A percentile compares a stretch with the other conserved stretches of the same genome.
phyloP scores from a whole-genome alignment of 2,113 vertebrate species.

The Clarias gariepinus region DNA sequence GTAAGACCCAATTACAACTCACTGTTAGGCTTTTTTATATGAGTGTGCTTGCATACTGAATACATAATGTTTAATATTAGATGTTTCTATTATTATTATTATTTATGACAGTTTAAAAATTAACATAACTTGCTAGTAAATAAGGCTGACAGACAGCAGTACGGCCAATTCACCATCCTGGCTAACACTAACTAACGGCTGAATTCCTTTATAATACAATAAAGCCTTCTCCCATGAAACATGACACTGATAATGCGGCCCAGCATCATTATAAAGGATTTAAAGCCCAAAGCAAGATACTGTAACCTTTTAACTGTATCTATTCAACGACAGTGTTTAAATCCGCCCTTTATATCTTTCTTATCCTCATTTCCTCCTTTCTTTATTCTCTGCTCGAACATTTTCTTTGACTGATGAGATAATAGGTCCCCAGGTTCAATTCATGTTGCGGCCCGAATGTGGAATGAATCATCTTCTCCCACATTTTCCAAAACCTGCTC shows the following conservation, averaged over 20 bases:
- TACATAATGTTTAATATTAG: not conserved
- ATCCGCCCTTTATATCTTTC: conserved; percentile 2
- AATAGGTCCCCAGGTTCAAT: conserved; percentile 74
- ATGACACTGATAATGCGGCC: not conserved
- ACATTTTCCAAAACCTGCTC: conserved; percentile 78
- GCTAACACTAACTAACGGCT: not conserved
- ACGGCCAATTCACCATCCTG: not conserved
- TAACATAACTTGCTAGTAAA: not conserved
- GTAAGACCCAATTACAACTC: conserved; percentile 62
- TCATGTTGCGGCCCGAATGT: conserved; percentile 81
- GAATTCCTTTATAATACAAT: not conserved
- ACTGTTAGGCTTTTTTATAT: conserved; percentile 59
- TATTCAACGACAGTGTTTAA: conserved; percentile 14
- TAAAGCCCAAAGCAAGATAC: conserved; percentile 23
- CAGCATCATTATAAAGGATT: conserved; percentile 9
- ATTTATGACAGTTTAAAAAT: not conserved
- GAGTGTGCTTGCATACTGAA: not conserved
- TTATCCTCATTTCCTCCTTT: conserved; percentile 18
- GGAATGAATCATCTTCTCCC: conserved; percentile 87
- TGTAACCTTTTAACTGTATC: conserved; percentile 27
- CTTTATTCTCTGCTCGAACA: conserved; percentile 56
- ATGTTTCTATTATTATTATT: not conserved
- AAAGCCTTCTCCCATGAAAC: not conserved
- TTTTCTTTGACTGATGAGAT: conserved; percentile 72
- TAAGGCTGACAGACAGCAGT: not conserved